phyloP scores from a whole-genome alignment of 2,888 invertebrate genomes.

The Andrena haemorrhoa region DNA sequence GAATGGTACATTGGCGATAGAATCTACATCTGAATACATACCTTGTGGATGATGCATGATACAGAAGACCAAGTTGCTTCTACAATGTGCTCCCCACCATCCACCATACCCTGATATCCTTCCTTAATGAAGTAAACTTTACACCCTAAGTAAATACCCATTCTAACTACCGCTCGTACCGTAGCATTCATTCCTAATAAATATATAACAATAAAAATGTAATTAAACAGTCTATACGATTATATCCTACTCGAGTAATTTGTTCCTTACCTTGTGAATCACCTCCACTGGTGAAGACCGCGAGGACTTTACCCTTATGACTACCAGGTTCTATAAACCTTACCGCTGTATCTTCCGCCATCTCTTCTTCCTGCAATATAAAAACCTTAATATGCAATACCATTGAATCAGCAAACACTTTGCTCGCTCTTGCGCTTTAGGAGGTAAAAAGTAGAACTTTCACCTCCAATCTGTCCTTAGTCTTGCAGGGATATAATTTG shows the following conservation, averaged over 20 bases:
- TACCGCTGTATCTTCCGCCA: constrained; percentile 84
- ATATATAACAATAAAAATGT: constrained; percentile 14
- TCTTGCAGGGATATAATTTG: neutral
- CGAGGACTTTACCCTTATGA: constrained; percentile 96
- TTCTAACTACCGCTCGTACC: constrained; percentile 98
- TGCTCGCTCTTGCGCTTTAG: neutral
- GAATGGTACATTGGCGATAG: no score
- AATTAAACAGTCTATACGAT: constrained; percentile 4
- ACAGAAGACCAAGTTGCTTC: constrained; percentile 99
- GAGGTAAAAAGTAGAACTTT: neutral
- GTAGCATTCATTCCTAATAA: constrained; percentile 98
- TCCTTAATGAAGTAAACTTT: constrained; percentile 94
- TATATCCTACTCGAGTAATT: constrained; percentile 45
- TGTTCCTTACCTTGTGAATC: constrained; percentile 93
- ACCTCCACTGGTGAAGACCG: constrained; percentile 98
- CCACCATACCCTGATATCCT: constrained; percentile 96
- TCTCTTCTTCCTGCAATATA: constrained; percentile 63
- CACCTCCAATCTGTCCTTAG: neutral
- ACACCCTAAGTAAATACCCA: constrained; percentile 99
- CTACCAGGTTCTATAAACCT: constrained; percentile 93
- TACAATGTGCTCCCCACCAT: constrained; percentile 97
- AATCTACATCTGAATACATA: constrained; percentile 69
- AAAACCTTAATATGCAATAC: neutral
- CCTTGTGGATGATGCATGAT: constrained; percentile 98
- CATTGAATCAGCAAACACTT: no score